Conservation (phyloP, 1,140 invertebrate species). For the Paraescarpia echinospica region DNA sequence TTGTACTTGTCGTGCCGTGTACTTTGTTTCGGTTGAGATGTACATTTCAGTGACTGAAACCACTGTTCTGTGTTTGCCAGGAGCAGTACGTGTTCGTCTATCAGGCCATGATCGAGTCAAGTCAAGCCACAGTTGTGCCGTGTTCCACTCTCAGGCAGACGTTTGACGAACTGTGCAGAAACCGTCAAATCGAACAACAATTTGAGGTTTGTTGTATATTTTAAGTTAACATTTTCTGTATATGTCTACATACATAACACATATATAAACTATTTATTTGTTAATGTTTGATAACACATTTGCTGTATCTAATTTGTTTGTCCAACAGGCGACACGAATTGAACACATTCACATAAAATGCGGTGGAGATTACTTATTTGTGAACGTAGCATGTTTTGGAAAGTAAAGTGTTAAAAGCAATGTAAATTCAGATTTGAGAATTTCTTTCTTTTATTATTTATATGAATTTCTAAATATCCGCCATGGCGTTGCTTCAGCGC, state of each 20-base stretch:
- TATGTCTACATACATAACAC: background rate
- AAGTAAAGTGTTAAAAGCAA: too few relatives aligned
- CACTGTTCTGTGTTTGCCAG: slow-evolving; percentile 54
- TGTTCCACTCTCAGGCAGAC: slow-evolving; percentile 89
- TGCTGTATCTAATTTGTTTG: too few relatives aligned
- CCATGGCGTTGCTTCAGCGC: too few relatives aligned
- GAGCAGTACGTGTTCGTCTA: slow-evolving; percentile 99
- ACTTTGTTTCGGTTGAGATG: background rate
- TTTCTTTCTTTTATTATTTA: too few relatives aligned
- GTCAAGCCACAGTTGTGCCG: slow-evolving; percentile 74
- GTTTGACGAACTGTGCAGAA: slow-evolving; percentile 92
- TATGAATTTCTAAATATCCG: background rate
- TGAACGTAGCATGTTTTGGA: too few relatives aligned
- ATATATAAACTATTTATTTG: background rate
- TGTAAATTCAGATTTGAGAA: too few relatives aligned
- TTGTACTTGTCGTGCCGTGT: too few relatives aligned
- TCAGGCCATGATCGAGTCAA: slow-evolving; percentile 87
- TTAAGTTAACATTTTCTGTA: background rate
- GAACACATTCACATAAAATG: too few relatives aligned
- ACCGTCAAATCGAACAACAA: slow-evolving; percentile 94
- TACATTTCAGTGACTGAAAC: background rate
- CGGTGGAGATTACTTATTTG: too few relatives aligned
- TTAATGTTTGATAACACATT: too few relatives aligned
- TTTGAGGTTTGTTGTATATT: slow-evolving; percentile 74
- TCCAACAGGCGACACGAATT: too few relatives aligned